A percentile compares a stretch with the other conserved stretches of the same genome.
Evolutionary conservation across 2,888 invertebrate species (phyloP).

Genomic region (Napeogenes inachia): DNA sequence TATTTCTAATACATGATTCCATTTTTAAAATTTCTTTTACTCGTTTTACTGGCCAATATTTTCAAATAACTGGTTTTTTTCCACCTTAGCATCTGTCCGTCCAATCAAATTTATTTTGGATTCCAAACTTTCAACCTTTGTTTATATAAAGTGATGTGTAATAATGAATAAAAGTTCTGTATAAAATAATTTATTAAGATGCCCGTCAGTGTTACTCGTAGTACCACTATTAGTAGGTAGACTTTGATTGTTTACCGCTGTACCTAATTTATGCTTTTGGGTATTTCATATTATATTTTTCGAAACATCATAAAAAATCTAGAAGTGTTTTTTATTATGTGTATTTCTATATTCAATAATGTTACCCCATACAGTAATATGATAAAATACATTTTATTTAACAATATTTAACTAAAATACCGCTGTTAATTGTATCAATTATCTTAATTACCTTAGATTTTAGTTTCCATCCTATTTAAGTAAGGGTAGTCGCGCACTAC

Average conservation of each 20-base stretch:
- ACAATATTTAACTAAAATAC: no score
- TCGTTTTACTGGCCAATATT: slow-evolving; percentile 32
- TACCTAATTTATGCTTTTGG: slow-evolving; percentile 55
- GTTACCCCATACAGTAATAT: slow-evolving; percentile 1
- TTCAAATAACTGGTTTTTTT: slow-evolving; percentile 33
- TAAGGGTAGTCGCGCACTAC: slow-evolving; percentile 5
- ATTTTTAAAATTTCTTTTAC: slow-evolving; percentile 26
- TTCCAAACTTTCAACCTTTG: slow-evolving; percentile 35
- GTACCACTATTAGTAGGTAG: slow-evolving; percentile 32
- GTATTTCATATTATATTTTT: slow-evolving; percentile 19
- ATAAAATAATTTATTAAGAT: slow-evolving; percentile 64
- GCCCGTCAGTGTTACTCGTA: slow-evolving; percentile 52
- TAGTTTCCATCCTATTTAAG: background rate
- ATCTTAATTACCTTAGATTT: background rate
- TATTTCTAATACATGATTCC: slow-evolving; percentile 25
- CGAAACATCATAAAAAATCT: background rate
- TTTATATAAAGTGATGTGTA: slow-evolving; percentile 57
- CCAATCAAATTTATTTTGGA: slow-evolving; percentile 50
- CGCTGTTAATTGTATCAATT: background rate
- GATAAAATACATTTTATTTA: background rate
- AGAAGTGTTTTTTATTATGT: background rate
- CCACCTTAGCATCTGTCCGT: slow-evolving; percentile 65
- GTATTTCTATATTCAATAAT: background rate
- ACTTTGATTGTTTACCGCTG: slow-evolving; percentile 58
- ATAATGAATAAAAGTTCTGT: slow-evolving; percentile 50